phyloP scores from a whole-genome alignment of 2,113 vertebrate species.

The Oreochromis aureus region DNA sequence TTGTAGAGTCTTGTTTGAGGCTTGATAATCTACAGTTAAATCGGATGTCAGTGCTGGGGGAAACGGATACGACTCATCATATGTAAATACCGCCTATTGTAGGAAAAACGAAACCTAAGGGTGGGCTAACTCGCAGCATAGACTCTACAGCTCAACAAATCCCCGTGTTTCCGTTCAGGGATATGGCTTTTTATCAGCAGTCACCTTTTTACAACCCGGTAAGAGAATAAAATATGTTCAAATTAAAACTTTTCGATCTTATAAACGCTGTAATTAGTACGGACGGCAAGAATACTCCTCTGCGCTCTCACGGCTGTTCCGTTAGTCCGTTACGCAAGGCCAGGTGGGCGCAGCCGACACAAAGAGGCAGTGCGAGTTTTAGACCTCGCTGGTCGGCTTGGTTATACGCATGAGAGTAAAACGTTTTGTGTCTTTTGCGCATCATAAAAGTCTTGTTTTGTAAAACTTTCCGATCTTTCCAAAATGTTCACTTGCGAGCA shows the following conservation, averaged over 20 bases:
- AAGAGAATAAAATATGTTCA: not conserved
- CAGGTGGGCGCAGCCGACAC: not conserved
- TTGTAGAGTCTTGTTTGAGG: not conserved
- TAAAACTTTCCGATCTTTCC: not conserved
- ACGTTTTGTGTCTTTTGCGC: rapidly evolving
- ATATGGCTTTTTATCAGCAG: slow-evolving; percentile 35
- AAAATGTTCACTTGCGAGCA: not conserved
- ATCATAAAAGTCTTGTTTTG: not conserved
- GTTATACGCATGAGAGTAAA: not conserved
- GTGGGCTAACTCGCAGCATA: not conserved
- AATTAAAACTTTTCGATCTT: not conserved
- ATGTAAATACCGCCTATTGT: not conserved
- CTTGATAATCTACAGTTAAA: not conserved
- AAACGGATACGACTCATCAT: not conserved
- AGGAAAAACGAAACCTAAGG: slow-evolving; percentile 2
- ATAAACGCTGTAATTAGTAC: not conserved
- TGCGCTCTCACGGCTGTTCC: rapidly evolving
- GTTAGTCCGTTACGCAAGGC: not conserved
- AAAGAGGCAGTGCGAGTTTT: not conserved
- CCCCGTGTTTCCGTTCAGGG: rapidly evolving
- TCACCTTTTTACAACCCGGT: slow-evolving; percentile 45
- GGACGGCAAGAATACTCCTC: not conserved
- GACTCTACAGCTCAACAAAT: not conserved
- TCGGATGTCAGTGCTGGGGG: not conserved
- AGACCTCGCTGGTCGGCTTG: not conserved